Conservation (phyloP, 2,797 vertebrate species). For the Galagoides demidoff region DNA sequence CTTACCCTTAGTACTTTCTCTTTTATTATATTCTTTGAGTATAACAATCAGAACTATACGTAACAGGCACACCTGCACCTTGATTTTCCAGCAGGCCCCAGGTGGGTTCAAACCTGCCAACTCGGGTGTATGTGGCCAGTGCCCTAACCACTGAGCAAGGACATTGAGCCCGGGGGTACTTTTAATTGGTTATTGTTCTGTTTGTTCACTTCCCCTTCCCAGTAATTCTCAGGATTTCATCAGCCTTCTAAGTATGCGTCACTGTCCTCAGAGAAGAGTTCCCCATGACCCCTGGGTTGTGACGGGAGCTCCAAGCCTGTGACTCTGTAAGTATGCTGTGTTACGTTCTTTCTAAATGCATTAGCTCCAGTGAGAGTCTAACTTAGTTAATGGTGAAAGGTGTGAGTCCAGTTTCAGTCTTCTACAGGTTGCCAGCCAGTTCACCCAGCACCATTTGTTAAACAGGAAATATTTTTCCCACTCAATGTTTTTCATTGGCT, state of each 20-base stretch:
- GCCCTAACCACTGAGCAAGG: no score
- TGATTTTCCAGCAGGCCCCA: neutral
- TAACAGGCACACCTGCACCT: neutral
- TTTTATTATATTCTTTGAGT: neutral
- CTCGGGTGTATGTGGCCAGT: no score
- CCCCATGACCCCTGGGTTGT: neutral
- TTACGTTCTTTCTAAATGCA: neutral
- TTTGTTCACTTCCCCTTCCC: neutral
- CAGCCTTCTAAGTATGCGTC: neutral
- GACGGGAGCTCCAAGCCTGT: neutral
- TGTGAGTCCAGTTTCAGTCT: no score
- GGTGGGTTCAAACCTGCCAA: no score
- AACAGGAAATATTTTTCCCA: no score
- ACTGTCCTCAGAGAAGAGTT: neutral
- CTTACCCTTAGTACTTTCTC: neutral
- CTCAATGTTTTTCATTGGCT: no score
- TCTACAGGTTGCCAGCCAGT: no score
- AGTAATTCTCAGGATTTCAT: neutral
- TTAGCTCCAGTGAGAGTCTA: no score
- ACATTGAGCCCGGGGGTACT: no score
- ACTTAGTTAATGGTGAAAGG: no score
- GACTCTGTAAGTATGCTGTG: neutral
- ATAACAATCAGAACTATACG: neutral
- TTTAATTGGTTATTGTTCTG: neutral
- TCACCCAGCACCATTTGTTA: no score